Evolutionary conservation across 2,888 invertebrate genomes (phyloP), one percentile per base, ranked within the genome.

Genomic region (Hypercompe scribonia): DNA sequence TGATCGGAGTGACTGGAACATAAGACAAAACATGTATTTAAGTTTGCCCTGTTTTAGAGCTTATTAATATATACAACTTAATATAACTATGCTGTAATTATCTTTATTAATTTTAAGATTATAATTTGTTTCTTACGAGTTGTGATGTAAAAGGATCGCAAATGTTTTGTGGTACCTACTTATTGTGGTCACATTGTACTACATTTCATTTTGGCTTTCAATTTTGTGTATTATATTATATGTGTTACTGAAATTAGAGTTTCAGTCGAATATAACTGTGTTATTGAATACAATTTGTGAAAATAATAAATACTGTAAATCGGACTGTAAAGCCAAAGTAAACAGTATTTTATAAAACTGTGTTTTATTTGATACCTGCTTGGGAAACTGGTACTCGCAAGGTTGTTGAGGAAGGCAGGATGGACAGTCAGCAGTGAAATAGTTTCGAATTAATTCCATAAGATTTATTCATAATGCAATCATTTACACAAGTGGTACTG

Each of bases 271-370:
- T 93, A 89, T 91, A 92, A 93, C 90, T 93, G 94, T 94, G 93
- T 94, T 95, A 94, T 90, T 90, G 89, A 93, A 90, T 91, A 92
- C 91, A 87, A 91, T 92, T 94, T 93, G 92, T 93, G 91, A 92
- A 94, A 92, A 90, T 88, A 88, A 91, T 94, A 95, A 94, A 95
- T 95, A 95, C 95, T 95, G 95, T 95, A 93, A 93, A 94, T 94
- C 92, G 91, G 95, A 95, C 92, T 95, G 93, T 89, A 92, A 94
- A 95, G 95, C 95, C 95, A 95, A 95, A 95, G 95, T 95, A 95
- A 95, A 95, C 95, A 95, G 95, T 95, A 95, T 95, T 95, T 95
- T 93, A 91, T 94, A 94, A 80, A 86, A 39, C 39, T 64, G 80
- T 74, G 70, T 90, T 89, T 91, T 81, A 88, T 90, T 89, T 84